Conservation (phyloP, 2,888 invertebrate species). For the Theretra japonica region DNA sequence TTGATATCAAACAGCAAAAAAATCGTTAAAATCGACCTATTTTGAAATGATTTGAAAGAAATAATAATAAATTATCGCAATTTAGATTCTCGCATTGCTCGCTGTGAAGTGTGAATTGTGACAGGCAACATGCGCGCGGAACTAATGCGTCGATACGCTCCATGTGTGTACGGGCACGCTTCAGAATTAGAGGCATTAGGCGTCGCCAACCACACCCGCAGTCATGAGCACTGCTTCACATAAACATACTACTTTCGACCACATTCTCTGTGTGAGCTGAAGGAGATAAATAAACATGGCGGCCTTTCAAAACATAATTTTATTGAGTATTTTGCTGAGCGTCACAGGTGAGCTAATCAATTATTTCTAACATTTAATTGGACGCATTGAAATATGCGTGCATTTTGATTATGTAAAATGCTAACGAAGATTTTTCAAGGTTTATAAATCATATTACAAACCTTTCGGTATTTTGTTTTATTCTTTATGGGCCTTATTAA, state of each 20-base stretch:
- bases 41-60: too few species aligned
- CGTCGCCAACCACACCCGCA: constrained; percentile 36
- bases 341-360: constrained; percentile 43
- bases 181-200: constrained; percentile 36
- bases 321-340: constrained; percentile 38
- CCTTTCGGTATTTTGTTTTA: too few species aligned
- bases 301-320: constrained; percentile 23
- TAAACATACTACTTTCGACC: constrained; percentile 6
- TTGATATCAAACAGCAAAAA: too few species aligned
- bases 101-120: neutral
- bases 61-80: neutral
- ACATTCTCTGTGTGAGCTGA: constrained; percentile 3
- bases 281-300: constrained; percentile 9
- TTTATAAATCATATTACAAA: too few species aligned
- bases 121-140: constrained; percentile 35
- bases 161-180: constrained; percentile 26
- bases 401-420: neutral
- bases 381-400: neutral
- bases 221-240: constrained; percentile 37
- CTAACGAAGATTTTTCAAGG: too few species aligned
- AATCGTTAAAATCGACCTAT: too few species aligned
- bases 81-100: neutral
- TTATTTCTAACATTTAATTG: neutral
- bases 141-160: constrained; percentile 41
- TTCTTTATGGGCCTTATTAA: too few species aligned